Evolutionary conservation across 2,113 vertebrate genomes (phyloP).

Genomic region (Ivindomyrus marchei): DNA sequence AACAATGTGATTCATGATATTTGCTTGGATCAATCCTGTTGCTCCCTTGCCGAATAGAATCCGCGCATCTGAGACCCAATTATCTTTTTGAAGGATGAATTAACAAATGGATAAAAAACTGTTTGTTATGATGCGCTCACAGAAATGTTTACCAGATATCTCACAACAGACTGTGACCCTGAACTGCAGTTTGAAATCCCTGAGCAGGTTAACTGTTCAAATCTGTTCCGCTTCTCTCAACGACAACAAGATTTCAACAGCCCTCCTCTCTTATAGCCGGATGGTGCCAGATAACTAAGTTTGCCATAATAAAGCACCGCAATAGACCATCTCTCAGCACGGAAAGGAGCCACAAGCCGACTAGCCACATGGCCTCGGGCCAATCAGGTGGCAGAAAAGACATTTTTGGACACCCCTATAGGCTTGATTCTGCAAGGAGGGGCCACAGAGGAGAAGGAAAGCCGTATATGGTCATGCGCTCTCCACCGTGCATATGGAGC

Average conservation of each 20-base stretch:
- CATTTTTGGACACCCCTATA: neutral
- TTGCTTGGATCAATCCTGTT: neutral
- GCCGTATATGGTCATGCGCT: neutral
- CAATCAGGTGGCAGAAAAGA: neutral
- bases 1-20: slow-evolving; percentile 5
- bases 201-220: neutral
- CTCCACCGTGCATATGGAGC: neutral
- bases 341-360: neutral
- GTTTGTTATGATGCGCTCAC: neutral
- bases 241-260: slow-evolving; percentile 1
- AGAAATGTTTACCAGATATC: neutral
- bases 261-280: neutral
- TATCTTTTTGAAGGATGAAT: slow-evolving; percentile 11
- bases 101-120: neutral
- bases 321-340: neutral
- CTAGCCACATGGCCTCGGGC: neutral
- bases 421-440: neutral
- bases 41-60: neutral
- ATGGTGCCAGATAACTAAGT: neutral
- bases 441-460: neutral
- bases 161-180: slow-evolving; percentile 9
- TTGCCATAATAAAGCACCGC: neutral
- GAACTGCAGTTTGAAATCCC: neutral
- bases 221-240: neutral
- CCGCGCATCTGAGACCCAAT: neutral